phyloP scores from a whole-genome alignment of 2,113 vertebrate species.

The Choloepus hoffmanni region DNA sequence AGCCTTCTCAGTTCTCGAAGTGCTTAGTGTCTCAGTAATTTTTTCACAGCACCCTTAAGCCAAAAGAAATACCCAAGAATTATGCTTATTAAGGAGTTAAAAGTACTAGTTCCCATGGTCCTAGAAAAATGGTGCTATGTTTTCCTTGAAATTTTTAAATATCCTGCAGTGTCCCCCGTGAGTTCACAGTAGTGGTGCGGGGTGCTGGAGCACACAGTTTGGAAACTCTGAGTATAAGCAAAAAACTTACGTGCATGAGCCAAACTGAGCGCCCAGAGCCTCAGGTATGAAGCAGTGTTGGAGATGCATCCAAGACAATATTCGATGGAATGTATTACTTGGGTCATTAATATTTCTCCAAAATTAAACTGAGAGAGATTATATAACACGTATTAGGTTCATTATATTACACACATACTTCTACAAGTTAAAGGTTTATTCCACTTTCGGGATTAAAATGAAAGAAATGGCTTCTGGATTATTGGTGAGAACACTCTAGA shows the following conservation, averaged over 20 bases:
- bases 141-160: accelerated
- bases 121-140: accelerated
- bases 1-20: background rate
- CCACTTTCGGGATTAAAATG: background rate
- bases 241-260: slow-evolving; percentile 96
- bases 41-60: background rate
- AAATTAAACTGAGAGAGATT: slow-evolving; percentile 91
- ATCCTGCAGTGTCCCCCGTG: accelerated
- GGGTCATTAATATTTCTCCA: slow-evolving; percentile 93
- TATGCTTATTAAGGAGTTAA: no score
- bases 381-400: background rate
- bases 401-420: accelerated
- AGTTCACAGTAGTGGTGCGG: accelerated
- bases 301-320: slow-evolving; percentile 98
- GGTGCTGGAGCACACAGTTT: background rate
- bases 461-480: background rate
- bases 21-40: background rate
- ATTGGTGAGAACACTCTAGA: accelerated
- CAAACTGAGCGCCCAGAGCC: slow-evolving; percentile 98
- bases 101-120: accelerated
- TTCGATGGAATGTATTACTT: slow-evolving; percentile 97
- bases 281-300: slow-evolving; percentile 97
- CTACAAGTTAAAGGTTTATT: accelerated
- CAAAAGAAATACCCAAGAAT: background rate
- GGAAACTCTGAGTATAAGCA: background rate